Percentiles rank a stretch among this genome's conserved stretches.
Conservation (phyloP, 2,888 invertebrate species). For the Lysandra coridon region DNA sequence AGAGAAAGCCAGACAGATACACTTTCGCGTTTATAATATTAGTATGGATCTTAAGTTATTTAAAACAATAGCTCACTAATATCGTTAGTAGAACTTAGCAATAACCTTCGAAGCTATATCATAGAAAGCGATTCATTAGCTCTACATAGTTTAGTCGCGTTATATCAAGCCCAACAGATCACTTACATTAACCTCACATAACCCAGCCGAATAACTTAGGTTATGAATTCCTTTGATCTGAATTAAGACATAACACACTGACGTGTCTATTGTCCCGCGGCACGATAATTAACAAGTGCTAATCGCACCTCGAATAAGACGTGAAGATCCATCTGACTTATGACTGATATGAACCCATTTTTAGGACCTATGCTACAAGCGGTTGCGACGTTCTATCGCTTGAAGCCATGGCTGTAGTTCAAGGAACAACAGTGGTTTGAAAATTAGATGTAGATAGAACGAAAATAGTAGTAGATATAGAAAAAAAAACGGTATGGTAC, state of each 20-base stretch:
- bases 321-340: constrained; percentile 73
- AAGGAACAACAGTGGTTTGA: no score
- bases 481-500: no score
- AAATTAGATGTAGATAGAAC: neutral
- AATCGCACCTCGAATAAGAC: constrained; percentile 66
- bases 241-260: constrained; percentile 49
- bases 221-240: constrained; percentile 36
- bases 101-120: no score
- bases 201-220: neutral
- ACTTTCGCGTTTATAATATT: no score
- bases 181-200: neutral
- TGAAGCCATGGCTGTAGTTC: no score
- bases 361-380: constrained; percentile 45
- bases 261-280: constrained; percentile 63
- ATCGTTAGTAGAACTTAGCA: neutral
- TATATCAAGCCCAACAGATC: neutral
- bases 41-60: no score
- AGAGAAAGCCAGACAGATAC: no score
- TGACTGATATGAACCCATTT: constrained; percentile 53
- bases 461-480: neutral
- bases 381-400: neutral
- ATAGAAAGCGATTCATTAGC: no score
- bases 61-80: neutral
- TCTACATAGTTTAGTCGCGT: neutral
- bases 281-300: constrained; percentile 68